Base-by-base conservation (phyloP, 2,113 vertebrate genomes). In the Scytalopus superciliaris region DNA sequence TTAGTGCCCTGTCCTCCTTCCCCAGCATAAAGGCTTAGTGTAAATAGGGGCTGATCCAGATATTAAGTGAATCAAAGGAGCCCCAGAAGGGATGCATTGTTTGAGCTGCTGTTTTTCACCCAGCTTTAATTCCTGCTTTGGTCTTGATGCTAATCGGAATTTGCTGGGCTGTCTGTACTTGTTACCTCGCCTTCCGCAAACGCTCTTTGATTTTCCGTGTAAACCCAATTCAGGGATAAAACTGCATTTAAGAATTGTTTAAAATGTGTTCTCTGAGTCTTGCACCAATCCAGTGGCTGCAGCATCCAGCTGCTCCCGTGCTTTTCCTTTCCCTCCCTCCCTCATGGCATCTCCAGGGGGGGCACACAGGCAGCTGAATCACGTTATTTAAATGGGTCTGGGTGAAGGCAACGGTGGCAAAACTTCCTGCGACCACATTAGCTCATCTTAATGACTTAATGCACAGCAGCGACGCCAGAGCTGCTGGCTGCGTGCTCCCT, bases 81-180 rank as follows among this genome's bases (percentile, higher is more conserved):
- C 74, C 70, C 68, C 52, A 10, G 87, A 84, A 90, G 76, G 82
- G 82, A 14, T 39, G 85, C 40, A 21, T 59, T 84, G 42, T 88
- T 64, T 2, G 62, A 84, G 89, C 81, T 88, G 90, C 79, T 90
- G 69, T 6, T 96, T 73, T 73, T 60, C 9, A 31, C 66, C 87
- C 84, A 74, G 74, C 89, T 82, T 55, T 83, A 49, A 84, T 81
- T 94, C 93, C 85, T 59, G 78, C 85, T 88, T 84, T 85, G 52
- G 47, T 81, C 64, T 56, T 27, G 92, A 60, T 72, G 92, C 76
- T 96, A 45, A 95, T 92, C 2, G 1, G 64, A 56, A 68, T 84
- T 88, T 96, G 56, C 93, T 6, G 21, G 85, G 92, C 83, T 96
- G 96, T 86, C 94, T 27, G 39, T 44, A 4, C 44, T 0, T 0